Percentiles rank a stretch among this genome's conserved stretches.
These are phyloP conservation scores for Suncus etruscus DNA, from an alignment of 2,113 vertebrate genomes.

Conservation along the genomic window DNA sequence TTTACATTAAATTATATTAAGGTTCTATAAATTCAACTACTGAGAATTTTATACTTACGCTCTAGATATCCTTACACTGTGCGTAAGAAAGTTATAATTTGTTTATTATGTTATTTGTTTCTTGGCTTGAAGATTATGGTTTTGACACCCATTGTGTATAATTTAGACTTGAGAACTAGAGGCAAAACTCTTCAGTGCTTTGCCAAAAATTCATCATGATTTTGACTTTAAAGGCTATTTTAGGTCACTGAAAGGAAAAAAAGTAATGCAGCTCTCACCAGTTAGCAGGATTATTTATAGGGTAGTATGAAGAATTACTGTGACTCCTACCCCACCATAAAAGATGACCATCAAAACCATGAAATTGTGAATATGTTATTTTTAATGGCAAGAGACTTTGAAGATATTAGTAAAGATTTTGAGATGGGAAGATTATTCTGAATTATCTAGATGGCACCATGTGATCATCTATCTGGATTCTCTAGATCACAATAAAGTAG, in stretches of 20 bases:
- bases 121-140: conserved; percentile 71
- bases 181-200: conserved; percentile 62
- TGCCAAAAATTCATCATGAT: conserved; percentile 71
- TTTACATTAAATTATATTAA: conserved; percentile 12
- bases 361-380: too few species aligned
- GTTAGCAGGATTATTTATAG: neutral
- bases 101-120: conserved; percentile 43
- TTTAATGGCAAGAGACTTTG: too few species aligned
- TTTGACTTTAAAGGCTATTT: conserved; percentile 59
- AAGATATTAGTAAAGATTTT: too few species aligned
- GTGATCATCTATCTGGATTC: too few species aligned
- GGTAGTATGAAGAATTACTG: neutral
- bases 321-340: neutral
- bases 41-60: conserved; percentile 69
- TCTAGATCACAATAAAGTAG: too few species aligned
- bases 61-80: conserved; percentile 45
- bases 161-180: conserved; percentile 68
- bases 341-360: neutral
- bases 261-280: neutral
- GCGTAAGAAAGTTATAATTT: conserved; percentile 72
- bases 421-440: too few species aligned
- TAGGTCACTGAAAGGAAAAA: neutral
- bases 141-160: conserved; percentile 57
- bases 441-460: too few species aligned
- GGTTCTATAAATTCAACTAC: neutral